Evolutionary conservation across 1,140 invertebrate species (phyloP).

Genomic region (Heliconius himera): DNA sequence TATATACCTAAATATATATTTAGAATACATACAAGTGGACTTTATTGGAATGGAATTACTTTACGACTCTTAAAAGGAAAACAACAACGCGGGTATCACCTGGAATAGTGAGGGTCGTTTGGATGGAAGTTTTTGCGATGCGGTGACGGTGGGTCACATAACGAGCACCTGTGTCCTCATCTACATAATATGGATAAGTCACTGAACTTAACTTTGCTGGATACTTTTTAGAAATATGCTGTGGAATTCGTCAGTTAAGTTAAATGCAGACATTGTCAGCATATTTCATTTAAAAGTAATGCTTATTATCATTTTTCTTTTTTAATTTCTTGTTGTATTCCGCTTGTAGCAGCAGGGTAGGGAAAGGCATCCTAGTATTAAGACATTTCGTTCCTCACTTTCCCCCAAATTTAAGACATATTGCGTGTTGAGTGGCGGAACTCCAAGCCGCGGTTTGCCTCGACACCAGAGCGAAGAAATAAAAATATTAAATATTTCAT

Average conservation of each 20-base stretch:
- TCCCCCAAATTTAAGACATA: too few species aligned
- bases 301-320: too few species aligned
- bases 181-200: slow-evolving; percentile 77
- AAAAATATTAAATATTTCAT: too few species aligned
- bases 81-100: slow-evolving; percentile 46
- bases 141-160: slow-evolving; percentile 58
- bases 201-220: slow-evolving; percentile 57
- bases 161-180: slow-evolving; percentile 72
- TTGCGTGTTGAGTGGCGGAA: too few species aligned
- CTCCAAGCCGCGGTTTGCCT: too few species aligned
- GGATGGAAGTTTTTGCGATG: slow-evolving; percentile 69
- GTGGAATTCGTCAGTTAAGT: slow-evolving; percentile 9
- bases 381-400: too few species aligned
- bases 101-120: slow-evolving; percentile 73
- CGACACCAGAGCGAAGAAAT: too few species aligned
- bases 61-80: slow-evolving; percentile 33
- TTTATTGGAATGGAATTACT: not conserved
- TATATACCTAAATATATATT: not conserved
- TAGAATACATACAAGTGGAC: not conserved
- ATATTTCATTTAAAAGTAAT: not conserved
- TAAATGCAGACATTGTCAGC: not conserved
- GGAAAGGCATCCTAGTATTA: too few species aligned
- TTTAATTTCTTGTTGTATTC: too few species aligned
- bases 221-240: slow-evolving; percentile 47
- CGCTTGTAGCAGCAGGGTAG: too few species aligned